Base-by-base conservation (phyloP, 1,140 invertebrate genomes). In the Calycopis cecrops region DNA sequence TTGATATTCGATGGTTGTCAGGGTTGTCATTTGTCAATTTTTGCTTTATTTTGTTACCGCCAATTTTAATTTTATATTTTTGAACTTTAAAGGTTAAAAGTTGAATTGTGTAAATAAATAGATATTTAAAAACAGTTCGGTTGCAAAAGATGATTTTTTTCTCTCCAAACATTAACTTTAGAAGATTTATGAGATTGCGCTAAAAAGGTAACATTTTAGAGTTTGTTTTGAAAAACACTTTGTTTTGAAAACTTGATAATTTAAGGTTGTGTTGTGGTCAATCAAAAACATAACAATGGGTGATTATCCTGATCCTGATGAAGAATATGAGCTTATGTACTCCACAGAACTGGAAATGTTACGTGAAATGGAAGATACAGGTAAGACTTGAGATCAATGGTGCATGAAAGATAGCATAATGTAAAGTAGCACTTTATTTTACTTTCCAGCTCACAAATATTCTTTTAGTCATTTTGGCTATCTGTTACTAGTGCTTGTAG, bases 321-420 rank as follows among this genome's bases (percentile, higher is more conserved):
- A 95, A 67, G 94, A 94, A 74, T 95, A 91, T 72, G 93, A 95
- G 69, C 81, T 94, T 35, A 88, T 92, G 71, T 91, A 94, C 67
- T 90, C 90, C 18, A 92, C 94, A 73, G 93, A 94, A 57, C 75
- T 93, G 18, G 93, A 95, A 69, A 67, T 92, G 68, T 73, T 94
- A 57, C 87, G 86, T 49, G 92, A 94, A 80, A 69, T 89, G 49
- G 89, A 92, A 65, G 88, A 89, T 79, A 70, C 59, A 49, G 71
- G 79, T 83, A 73, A 68, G 51, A 51, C 47, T 53, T 55, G n/a
- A n/a, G n/a, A n/a, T n/a, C n/a, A n/a, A n/a, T n/a, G n/a, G n/a
- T n/a, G 16, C 17, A 12, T 35, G 17, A 4, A 42, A 42, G 12
- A 16, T 9, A 42, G n/a, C 0, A 16, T 4, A 1, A 16, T 16